Conservation (phyloP, 2,797 vertebrate genomes). For the Hypotaenidia okinawae region DNA sequence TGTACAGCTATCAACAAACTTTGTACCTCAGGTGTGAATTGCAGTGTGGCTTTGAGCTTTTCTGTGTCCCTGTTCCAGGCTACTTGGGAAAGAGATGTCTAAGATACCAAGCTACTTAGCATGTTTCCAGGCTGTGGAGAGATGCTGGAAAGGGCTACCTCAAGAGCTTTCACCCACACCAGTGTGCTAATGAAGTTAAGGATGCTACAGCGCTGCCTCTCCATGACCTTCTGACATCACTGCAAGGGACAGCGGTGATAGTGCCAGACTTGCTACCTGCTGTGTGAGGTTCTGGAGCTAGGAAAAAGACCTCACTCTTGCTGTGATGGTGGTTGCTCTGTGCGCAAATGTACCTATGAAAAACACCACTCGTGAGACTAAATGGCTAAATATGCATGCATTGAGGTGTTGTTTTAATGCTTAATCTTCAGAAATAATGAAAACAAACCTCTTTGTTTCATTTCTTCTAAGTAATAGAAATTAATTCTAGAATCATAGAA, state of each 20-base stretch:
- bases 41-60: not conserved
- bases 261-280: not conserved
- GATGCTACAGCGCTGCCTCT: not conserved
- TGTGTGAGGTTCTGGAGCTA: not conserved
- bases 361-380: not conserved
- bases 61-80: not conserved
- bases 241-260: not conserved
- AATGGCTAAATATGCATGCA: not conserved
- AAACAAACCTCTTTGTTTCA: not conserved
- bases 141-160: not conserved
- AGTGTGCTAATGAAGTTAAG: not conserved
- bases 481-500: no score
- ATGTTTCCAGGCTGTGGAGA: not conserved
- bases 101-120: not conserved
- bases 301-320: not conserved
- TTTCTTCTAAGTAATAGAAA: not conserved
- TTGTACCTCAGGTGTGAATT: not conserved
- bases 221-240: fast-evolving
- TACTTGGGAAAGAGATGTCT: not conserved
- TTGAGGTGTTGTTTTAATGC: not conserved
- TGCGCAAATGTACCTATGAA: not conserved
- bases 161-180: not conserved
- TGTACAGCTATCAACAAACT: not conserved
- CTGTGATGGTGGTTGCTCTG: not conserved
- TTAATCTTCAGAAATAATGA: not conserved